Evolutionary conservation across 1,140 invertebrate species (phyloP), one percentile per base, ranked within the genome.

Genomic region (Leucophenga varia): DNA sequence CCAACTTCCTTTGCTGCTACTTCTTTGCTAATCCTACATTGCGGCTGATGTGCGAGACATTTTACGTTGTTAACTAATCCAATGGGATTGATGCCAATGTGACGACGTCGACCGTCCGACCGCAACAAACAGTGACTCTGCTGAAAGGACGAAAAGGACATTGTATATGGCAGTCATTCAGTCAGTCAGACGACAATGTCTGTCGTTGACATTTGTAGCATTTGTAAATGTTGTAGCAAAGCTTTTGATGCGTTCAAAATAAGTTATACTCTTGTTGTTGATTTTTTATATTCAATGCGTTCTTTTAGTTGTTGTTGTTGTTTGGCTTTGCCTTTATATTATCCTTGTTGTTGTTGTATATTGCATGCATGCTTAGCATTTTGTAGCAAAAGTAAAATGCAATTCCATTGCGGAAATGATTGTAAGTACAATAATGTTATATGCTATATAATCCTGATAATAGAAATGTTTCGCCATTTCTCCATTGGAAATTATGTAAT

Each of bases 181-280:
- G 32, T 40, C 20, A 44, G 21, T 20, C 52, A 54, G 50, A 25
- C 52, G 47, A 54, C 52, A n/a, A 48, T 48, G 52, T 54, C 46
- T 55, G 53, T 43, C 53, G 53, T 49, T 55, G 53, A 55, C 53
- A 55, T 55, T 55, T 55, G 31, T 55, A 35, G 38, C 43, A 48
- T 54, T 36, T 36, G 22, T 36, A 47, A 21, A 30, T 43, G 43
- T 37, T 18, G 8, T 22, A 44, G 42, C 22, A 36, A 44, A n/a
- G n/a, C n/a, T n/a, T n/a, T n/a, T n/a, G n/a, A n/a, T n/a, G n/a
- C n/a, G n/a, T n/a, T n/a, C n/a, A n/a, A n/a, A n/a, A 31, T 18
- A 25, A 43, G 22, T 25, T 25, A 57, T 43, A 55, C 43, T 52
- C 43, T 43, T 30, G 42, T n/a, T n/a, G n/a, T n/a, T 52, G 52